Percentiles rank a stretch among this genome's conserved stretches.
phyloP scores from a whole-genome alignment of 2,113 vertebrate species.

The Conger conger region DNA sequence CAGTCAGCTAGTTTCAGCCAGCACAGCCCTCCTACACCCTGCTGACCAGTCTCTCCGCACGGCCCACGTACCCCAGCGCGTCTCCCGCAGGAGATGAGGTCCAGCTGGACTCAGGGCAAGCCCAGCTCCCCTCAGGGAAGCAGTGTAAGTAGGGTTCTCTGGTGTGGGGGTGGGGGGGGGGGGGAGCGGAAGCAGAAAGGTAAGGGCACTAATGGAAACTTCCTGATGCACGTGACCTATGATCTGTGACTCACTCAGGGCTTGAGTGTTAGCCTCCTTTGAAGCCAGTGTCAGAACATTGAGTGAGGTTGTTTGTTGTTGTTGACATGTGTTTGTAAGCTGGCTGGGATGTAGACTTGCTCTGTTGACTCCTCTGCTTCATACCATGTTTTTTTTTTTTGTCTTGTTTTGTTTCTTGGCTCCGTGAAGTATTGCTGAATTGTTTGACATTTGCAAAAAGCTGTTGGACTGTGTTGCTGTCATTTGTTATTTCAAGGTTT shows the following conservation, averaged over 20 bases:
- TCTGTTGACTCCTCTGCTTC: not conserved
- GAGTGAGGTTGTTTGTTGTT: not conserved
- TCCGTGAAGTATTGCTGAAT: not conserved
- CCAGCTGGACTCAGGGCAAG: conserved; percentile 68
- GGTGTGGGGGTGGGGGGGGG: not conserved
- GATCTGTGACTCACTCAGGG: not conserved
- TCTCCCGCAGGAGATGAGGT: conserved; percentile 61
- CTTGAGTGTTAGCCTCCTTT: not conserved
- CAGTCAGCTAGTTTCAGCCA: not conserved
- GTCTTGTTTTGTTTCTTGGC: not conserved
- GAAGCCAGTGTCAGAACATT: not conserved
- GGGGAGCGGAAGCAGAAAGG: too few relatives aligned
- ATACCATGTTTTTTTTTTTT: not conserved
- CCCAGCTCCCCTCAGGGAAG: conserved; percentile 55
- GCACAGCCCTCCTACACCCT: not conserved
- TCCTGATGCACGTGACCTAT: not conserved
- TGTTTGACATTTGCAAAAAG: not conserved
- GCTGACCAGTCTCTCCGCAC: conserved; percentile 5
- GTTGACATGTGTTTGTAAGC: not conserved
- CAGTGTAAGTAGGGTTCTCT: conserved; percentile 58
- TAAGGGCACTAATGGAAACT: not conserved
- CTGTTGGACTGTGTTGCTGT: not conserved
- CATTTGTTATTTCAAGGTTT: not conserved
- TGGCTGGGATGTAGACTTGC: not conserved
- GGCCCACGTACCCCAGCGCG: conserved; percentile 19